A percentile compares a stretch with the other conserved stretches of the same genome.
Conservation (phyloP, 2,888 invertebrate genomes). For the Hirtodrosophila cameraria region DNA sequence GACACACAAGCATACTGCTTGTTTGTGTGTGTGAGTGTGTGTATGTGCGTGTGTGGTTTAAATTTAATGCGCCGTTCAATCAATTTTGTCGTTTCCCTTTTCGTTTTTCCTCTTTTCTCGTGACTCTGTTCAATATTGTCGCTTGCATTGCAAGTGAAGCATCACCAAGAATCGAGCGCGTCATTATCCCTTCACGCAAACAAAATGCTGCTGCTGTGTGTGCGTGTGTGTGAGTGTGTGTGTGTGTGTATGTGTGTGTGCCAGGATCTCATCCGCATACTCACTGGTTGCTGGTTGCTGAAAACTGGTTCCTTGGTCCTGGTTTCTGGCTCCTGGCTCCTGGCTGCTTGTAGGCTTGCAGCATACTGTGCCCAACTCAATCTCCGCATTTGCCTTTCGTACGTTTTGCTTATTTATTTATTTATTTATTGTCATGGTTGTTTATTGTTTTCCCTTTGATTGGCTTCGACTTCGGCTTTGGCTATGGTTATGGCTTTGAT, state of each 20-base stretch:
- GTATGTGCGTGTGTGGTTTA: conserved; percentile 44
- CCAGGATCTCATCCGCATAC: conserved; percentile 22
- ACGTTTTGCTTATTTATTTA: conserved; percentile 54
- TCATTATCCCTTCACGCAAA: conserved; percentile 70
- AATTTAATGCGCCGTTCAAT: conserved; percentile 70
- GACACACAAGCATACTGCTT: conserved; percentile 1
- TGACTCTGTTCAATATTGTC: conserved; percentile 53
- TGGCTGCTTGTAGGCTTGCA: background rate
- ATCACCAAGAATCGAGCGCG: conserved; percentile 41
- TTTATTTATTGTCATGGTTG: conserved; percentile 76
- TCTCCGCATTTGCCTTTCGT: conserved; percentile 44
- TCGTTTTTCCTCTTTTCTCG: conserved; percentile 3
- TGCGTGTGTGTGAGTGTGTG: no score
- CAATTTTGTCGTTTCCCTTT: conserved; percentile 45
- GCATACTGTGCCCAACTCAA: conserved; percentile 19
- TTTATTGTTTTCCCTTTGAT: conserved; percentile 75
- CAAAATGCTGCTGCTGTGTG: conserved; percentile 39
- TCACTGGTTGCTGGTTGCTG: no score
- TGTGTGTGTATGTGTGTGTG: no score
- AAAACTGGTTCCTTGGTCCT: no score
- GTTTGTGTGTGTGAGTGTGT: background rate
- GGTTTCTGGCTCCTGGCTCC: no score
- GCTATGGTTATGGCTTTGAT: conserved; percentile 1
- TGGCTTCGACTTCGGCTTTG: conserved; percentile 42
- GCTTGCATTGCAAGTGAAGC: conserved; percentile 46